A percentile compares a stretch with the other conserved stretches of the same genome.
phyloP scores from a whole-genome alignment of 2,113 vertebrate genomes.

The Indri indri region DNA sequence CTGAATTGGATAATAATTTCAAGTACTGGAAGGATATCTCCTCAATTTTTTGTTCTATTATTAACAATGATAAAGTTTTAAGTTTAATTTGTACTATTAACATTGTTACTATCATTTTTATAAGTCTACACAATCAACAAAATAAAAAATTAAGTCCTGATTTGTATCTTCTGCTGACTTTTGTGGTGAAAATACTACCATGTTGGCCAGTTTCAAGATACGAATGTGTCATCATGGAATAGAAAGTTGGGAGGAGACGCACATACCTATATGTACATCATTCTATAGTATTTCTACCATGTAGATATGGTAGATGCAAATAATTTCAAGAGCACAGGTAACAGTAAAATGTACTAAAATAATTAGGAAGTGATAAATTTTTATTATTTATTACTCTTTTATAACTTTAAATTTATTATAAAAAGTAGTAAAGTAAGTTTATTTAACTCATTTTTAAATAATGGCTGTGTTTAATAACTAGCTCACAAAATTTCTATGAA shows the following conservation, averaged over 20 bases:
- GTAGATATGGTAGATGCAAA: background rate
- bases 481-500: background rate
- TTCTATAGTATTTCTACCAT: background rate
- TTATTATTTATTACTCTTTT: background rate
- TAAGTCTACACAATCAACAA: background rate
- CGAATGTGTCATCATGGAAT: background rate
- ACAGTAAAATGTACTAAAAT: background rate
- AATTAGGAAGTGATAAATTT: background rate
- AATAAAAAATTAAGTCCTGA: background rate
- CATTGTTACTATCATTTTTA: background rate
- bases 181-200: background rate
- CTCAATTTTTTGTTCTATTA: background rate
- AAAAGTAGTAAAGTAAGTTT: background rate
- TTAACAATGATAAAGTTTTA: background rate
- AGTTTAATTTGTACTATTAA: background rate
- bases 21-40: background rate
- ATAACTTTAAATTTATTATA: background rate
- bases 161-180: background rate
- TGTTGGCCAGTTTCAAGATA: background rate
- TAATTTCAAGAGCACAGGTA: background rate
- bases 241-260: background rate
- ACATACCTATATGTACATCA: rapidly evolving
- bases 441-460: background rate
- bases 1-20: background rate
- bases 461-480: background rate